Evolutionary conservation across 92 coral and sea anemone genomes (phyloP), one percentile per base, ranked within the genome.

Genomic region (Siderastrea radians): DNA sequence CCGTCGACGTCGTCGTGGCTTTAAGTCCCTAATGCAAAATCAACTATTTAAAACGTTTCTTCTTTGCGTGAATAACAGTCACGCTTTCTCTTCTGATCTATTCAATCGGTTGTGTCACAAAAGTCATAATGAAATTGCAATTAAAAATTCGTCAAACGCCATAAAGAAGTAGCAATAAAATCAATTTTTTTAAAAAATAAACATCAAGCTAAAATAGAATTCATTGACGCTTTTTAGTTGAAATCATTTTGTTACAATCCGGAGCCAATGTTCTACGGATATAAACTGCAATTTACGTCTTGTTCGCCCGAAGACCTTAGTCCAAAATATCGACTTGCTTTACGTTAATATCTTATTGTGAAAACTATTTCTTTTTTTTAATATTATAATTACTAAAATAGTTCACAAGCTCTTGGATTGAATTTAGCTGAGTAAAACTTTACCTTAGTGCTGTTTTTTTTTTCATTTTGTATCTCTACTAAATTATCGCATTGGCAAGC

Each of bases 311-410:
- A 12, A 26, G 38, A 26, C 38, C 38, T 26, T 10, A 19, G 78
- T 17, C 3, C 6, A 48, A 78, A 61, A n/a, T 78, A 43, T 6
- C 14, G 0, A 50, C 19, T n/a, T 2, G 72, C 43, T 64, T 5
- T 3, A 10, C 17, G 12, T 48, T 44, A 1, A n/a, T 49, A 10
- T 38, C 46, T 5, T 64, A 8, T 65, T 66, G 72, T 79, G 73
- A 80, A 66, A 80, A 80, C 38, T 80, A 80, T 58, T 57, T 82
- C 16, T 43, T 81, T 69, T 69, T 46, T 6, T 17, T 49, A 16
- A 62, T 46, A 49, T 16, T 61, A 54, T 49, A 12, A 49, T 13
- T 69, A 55, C 46, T 54, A 82, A 82, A 82, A 82, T 82, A 82
- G 77, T 57, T 45, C 59, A 13, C 43, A 6, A 45, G 53, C 67